These are phyloP conservation scores for Sinohyriopsis cumingii DNA, from an alignment of 2,888 invertebrate species.

Conservation along the genomic window DNA sequence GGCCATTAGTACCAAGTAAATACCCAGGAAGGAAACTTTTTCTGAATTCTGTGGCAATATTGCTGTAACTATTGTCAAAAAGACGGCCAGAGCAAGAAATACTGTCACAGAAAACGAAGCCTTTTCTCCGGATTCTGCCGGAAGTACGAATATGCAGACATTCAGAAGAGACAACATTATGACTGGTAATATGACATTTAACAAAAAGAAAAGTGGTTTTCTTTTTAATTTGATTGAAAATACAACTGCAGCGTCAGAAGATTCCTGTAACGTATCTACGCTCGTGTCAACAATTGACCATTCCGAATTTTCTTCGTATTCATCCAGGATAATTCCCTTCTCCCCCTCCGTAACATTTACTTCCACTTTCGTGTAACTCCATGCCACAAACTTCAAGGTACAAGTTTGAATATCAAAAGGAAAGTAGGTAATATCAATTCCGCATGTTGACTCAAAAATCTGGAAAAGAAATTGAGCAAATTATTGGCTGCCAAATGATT, in stretches of 20 bases:
- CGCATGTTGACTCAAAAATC: constrained; percentile 28
- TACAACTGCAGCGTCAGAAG: constrained; percentile 13
- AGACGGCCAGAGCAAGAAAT: constrained; percentile 29
- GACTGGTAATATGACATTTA: constrained; percentile 33
- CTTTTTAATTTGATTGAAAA: constrained; percentile 23
- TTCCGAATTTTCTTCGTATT: constrained; percentile 18
- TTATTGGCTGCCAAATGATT: too few relatives aligned
- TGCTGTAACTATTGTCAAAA: constrained; percentile 21
- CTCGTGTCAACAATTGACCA: constrained; percentile 21
- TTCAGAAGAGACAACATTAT: constrained; percentile 28
- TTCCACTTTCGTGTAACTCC: constrained; percentile 24
- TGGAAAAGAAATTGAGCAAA: constrained; percentile 4
- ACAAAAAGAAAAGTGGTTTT: constrained; percentile 32
- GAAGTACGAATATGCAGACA: constrained; percentile 30
- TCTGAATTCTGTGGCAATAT: constrained; percentile 28
- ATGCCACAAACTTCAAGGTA: constrained; percentile 21
- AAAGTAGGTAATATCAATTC: constrained; percentile 27
- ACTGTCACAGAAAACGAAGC: constrained; percentile 28
- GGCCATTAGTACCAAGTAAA: constrained; percentile 33
- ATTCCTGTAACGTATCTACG: constrained; percentile 5
- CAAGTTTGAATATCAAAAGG: constrained; percentile 30
- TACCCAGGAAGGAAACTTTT: constrained; percentile 16
- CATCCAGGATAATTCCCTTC: constrained; percentile 14
- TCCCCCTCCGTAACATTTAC: constrained; percentile 15
- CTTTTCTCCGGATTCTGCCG: constrained; percentile 29